Evolutionary conservation across 2,797 vertebrate genomes (phyloP), one percentile per base, ranked within the genome.

Genomic region (Ceyx erithaca): DNA sequence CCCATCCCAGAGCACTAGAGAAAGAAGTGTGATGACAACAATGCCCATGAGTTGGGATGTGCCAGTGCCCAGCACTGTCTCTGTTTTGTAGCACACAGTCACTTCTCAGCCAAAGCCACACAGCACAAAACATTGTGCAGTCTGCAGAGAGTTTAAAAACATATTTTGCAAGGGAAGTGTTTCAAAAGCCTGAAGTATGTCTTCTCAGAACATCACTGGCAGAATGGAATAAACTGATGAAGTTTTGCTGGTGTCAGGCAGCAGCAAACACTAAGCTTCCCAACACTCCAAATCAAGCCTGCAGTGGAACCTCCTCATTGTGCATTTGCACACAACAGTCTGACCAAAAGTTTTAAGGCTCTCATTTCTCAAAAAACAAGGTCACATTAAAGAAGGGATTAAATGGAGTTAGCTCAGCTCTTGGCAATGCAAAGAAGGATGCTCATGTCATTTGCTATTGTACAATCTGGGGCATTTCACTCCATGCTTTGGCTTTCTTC

Each of bases 401-500:
- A 85, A 61, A 71, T 52, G 63, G 82, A 90, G 72, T 91, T 96
- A 95, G 82, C 9, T 18, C 22, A 90, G 71, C 79, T 92, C 81
- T 87, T 93, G 85, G 93, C 86, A 95, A 85, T 75, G 72, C 48
- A 52, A 92, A 92, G 78, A 91, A 92, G 68, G 64, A 69, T 73
- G 85, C 10, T 54, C 21, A 3, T 46, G 59, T 89, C 68, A 70
- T 88, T 48, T 88, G 76, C 80, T 98, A 98, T 95, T 99, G 98
- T 51, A 98, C 98, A 8, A 97, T 98, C 94, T 99, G 98, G 23
- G 98, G 97, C 98, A 98, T 99, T 89, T 99, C 98, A 43, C 98
- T 99, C 99, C 99, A 99, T 14, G 99, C 99, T 97, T 99, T 98
- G 94, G 99, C 98, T 96, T 99, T 99, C 96, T 99, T 99, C 98